Evolutionary conservation across 2,113 vertebrate species (phyloP).

Genomic region (Psettodes erumei): DNA sequence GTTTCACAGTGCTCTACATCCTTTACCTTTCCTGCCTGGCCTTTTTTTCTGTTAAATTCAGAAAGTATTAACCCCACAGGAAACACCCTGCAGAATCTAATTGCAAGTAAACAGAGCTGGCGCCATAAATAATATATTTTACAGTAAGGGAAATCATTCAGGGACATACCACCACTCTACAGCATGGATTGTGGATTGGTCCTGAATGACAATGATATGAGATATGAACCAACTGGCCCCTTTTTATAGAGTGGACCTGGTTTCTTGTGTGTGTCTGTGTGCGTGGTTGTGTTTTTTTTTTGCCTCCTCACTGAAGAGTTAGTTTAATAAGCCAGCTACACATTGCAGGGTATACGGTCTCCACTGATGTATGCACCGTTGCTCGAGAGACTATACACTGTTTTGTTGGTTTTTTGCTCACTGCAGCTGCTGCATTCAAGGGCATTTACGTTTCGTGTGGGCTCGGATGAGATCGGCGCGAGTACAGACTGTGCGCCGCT

Average conservation of each 20-base stretch:
- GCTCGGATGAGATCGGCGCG: neutral
- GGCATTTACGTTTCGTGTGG: conserved; percentile 12
- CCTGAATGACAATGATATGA: conserved; percentile 17
- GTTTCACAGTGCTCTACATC: neutral
- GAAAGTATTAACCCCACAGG: neutral
- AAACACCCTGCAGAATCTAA: neutral
- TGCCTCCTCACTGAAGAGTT: conserved; percentile 16
- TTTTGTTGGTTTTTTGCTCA: conserved; percentile 14
- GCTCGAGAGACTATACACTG: conserved; percentile 5
- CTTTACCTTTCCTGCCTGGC: conserved; percentile 1
- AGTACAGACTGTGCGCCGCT: neutral
- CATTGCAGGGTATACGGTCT: conserved; percentile 8
- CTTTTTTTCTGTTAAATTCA: conserved; percentile 10
- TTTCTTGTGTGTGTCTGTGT: conserved; percentile 13
- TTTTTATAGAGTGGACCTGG: neutral
- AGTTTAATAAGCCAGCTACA: conserved; percentile 38
- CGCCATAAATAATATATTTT: conserved; percentile 25
- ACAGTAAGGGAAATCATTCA: conserved; percentile 9
- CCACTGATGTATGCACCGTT: conserved; percentile 14
- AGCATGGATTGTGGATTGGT: neutral
- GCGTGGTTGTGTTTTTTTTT: neutral
- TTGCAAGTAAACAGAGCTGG: neutral
- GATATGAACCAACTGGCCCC: neutral
- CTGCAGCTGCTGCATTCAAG: conserved; percentile 4
- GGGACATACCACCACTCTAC: neutral